These are phyloP conservation scores for Drosophila aldrichi DNA, from an alignment of 2,888 invertebrate species.

Conservation along the genomic window DNA sequence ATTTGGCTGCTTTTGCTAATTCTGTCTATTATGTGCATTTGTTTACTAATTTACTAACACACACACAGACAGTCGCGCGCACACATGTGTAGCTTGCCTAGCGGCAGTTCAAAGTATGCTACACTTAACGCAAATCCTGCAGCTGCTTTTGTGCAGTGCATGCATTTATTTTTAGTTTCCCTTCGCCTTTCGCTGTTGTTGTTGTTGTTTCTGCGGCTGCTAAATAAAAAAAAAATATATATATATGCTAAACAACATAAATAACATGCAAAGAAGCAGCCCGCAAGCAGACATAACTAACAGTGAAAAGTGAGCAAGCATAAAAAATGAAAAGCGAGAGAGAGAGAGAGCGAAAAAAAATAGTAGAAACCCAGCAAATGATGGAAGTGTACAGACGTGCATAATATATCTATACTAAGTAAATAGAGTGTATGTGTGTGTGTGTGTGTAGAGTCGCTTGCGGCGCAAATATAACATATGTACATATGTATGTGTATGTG, in stretches of 20 bases:
- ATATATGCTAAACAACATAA: conserved; percentile 66
- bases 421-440: conserved; percentile 16
- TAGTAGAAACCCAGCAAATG: conserved; percentile 46
- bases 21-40: conserved; percentile 44
- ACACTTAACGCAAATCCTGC: conserved; percentile 53
- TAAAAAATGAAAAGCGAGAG: conserved; percentile 60
- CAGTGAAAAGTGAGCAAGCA: conserved; percentile 68
- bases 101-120: conserved; percentile 49
- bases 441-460: conserved; percentile 17
- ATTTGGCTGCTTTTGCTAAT: conserved; percentile 33
- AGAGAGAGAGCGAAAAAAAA: conserved; percentile 14
- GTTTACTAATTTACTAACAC: conserved; percentile 57
- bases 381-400: conserved; percentile 34
- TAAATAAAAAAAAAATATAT: conserved; percentile 49
- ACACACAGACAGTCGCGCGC: background rate
- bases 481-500: background rate
- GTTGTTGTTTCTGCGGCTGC: conserved; percentile 16
- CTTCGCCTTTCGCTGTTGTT: conserved; percentile 3
- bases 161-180: conserved; percentile 53
- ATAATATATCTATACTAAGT: conserved; percentile 28
- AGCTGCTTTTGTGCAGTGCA: conserved; percentile 51
- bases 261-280: conserved; percentile 70
- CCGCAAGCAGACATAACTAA: conserved; percentile 77
- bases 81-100: conserved; percentile 8
- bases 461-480: conserved; percentile 13